These are phyloP conservation scores for Oligia strigilis DNA, from an alignment of 2,888 invertebrate genomes.

Conservation along the genomic window DNA sequence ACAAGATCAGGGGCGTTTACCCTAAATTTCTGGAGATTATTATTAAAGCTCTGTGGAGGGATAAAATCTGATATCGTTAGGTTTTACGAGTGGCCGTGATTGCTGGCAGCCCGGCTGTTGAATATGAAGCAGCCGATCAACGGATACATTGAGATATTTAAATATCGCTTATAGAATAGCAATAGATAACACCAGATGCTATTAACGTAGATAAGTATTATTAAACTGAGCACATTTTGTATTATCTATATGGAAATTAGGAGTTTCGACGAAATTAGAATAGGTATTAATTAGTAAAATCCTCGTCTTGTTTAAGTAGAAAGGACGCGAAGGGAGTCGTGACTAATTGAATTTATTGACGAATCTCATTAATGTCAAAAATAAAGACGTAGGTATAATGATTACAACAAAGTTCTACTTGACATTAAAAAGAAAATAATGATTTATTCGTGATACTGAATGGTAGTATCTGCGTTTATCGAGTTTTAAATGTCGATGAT, in stretches of 20 bases:
- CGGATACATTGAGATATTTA: conserved; percentile 57
- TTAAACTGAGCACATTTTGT: conserved; percentile 1
- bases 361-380: background rate
- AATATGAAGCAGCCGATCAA: conserved; percentile 69
- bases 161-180: conserved; percentile 52
- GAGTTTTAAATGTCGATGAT: background rate
- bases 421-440: background rate
- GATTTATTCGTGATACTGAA: background rate
- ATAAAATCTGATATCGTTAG: conserved; percentile 74
- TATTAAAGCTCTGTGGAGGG: conserved; percentile 70
- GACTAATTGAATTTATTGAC: conserved; percentile 1
- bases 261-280: conserved; percentile 6
- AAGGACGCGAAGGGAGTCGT: background rate
- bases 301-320: background rate
- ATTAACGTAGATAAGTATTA: conserved; percentile 32
- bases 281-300: conserved; percentile 7
- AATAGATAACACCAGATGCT: conserved; percentile 24
- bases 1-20: conserved; percentile 69
- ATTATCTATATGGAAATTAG: background rate
- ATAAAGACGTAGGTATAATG: background rate
- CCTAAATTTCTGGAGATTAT: conserved; percentile 70
- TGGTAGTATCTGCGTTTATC: background rate
- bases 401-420: background rate
- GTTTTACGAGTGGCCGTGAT: conserved; percentile 76
- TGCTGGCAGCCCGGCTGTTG: conserved; percentile 63